Percentiles rank a stretch among this genome's conserved stretches.
These are phyloP conservation scores for Bombus soroeensis DNA, from an alignment of 1,140 invertebrate species.

Conservation along the genomic window DNA sequence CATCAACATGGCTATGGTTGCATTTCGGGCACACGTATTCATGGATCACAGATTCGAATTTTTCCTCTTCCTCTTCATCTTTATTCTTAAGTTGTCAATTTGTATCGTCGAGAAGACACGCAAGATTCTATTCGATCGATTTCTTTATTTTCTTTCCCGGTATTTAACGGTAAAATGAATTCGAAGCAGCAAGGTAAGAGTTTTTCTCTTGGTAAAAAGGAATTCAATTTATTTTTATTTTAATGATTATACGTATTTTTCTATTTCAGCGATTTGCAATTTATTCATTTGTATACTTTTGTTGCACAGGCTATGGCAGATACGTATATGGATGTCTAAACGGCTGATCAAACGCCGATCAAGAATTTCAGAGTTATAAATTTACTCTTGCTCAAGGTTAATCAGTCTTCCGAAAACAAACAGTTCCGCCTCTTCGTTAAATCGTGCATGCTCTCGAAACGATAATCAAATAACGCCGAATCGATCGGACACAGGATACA, in stretches of 20 bases:
- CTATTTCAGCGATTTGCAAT: not conserved
- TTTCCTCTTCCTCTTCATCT: not conserved
- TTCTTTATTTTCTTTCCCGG: conserved; percentile 7
- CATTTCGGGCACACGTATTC: conserved; percentile 18
- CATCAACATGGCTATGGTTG: conserved; percentile 10
- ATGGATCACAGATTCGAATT: conserved; percentile 33
- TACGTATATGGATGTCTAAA: not conserved
- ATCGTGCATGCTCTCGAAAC: conserved; percentile 55
- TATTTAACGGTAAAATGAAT: too few relatives aligned
- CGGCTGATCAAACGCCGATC: conserved; percentile 49
- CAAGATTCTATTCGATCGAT: conserved; percentile 36
- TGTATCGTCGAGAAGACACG: conserved; percentile 27
- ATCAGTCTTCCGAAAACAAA: conserved; percentile 63
- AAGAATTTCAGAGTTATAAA: conserved; percentile 41
- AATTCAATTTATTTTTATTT: not conserved
- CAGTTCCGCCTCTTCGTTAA: conserved; percentile 62
- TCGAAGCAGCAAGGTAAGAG: not conserved
- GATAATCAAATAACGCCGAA: conserved; percentile 73
- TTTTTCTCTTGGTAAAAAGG: not conserved
- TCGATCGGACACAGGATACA: conserved; percentile 64
- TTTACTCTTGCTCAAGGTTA: conserved; percentile 25
- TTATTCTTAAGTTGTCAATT: not conserved
- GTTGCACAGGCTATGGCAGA: not conserved
- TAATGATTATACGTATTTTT: not conserved
- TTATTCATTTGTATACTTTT: not conserved